phyloP scores from a whole-genome alignment of 35 echinoderm and acorn worm species.

The Heliocidaris tuberculata region DNA sequence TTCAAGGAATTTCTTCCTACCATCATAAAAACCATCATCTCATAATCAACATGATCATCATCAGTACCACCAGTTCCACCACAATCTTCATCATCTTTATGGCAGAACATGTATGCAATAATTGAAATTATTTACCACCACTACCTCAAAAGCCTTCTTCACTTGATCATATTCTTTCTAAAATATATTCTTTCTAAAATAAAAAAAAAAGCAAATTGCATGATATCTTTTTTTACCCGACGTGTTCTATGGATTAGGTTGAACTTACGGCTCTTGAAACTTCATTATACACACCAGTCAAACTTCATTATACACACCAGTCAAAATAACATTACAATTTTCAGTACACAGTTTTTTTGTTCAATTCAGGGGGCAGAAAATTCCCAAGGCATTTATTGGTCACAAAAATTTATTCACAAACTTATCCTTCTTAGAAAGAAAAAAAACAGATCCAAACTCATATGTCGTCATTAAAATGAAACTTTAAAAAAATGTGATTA shows the following conservation, averaged over 20 bases:
- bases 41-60: neutral
- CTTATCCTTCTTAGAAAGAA: conserved; percentile 18
- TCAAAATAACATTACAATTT: neutral
- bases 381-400: conserved; percentile 46
- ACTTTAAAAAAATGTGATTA: neutral
- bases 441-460: conserved; percentile 35
- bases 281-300: neutral
- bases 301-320: neutral
- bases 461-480: neutral
- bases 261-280: no score
- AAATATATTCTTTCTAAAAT: no score
- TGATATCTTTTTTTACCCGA: no score
- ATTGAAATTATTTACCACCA: no score
- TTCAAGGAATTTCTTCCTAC: neutral
- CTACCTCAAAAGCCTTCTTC: no score
- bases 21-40: neutral
- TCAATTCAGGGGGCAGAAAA: conserved; percentile 43
- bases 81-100: no score
- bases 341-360: neutral
- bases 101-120: no score
- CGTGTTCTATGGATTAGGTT: no score
- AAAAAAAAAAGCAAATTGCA: no score
- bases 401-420: conserved; percentile 44
- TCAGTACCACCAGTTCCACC: neutral
- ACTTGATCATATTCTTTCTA: no score